Percentiles rank a stretch among this genome's conserved stretches.
phyloP scores from a whole-genome alignment of 2,113 vertebrate genomes.

The Actenoides lindsayi region DNA sequence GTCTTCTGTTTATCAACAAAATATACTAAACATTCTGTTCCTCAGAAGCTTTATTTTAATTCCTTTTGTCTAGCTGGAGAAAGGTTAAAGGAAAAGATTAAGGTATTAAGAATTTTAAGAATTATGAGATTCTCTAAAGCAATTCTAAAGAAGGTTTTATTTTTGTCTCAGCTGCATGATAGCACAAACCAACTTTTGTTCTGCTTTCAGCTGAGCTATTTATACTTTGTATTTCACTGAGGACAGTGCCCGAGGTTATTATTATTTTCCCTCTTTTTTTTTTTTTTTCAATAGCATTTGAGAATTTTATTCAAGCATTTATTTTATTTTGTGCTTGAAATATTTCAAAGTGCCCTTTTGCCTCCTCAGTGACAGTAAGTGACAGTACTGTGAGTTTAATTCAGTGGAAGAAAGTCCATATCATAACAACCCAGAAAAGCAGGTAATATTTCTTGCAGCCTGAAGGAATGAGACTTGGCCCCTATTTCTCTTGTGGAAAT shows the following conservation, averaged over 20 bases:
- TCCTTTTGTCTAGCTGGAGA: conserved; percentile 46
- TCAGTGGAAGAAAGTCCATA: neutral
- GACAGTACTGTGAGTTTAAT: neutral
- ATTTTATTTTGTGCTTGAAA: neutral
- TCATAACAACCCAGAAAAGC: neutral
- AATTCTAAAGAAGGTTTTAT: conserved; percentile 48
- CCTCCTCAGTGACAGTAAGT: neutral
- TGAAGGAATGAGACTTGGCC: neutral
- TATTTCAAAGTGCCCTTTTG: neutral
- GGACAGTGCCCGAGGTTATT: conserved; percentile 14
- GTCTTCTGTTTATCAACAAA: conserved; percentile 15
- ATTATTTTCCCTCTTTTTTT: neutral
- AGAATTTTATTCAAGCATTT: neutral
- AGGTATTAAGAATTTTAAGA: conserved; percentile 47
- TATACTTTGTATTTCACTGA: conserved; percentile 22
- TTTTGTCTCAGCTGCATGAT: conserved; percentile 32
- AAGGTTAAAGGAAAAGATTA: conserved; percentile 62
- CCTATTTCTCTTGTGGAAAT: neutral
- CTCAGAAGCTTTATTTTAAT: conserved; percentile 52
- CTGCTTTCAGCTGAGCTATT: conserved; percentile 47
- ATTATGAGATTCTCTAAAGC: conserved; percentile 17
- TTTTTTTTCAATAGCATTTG: neutral
- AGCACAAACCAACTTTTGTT: conserved; percentile 30
- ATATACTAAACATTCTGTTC: conserved; percentile 8
- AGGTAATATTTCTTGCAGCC: neutral